Evolutionary conservation across 2,888 invertebrate genomes (phyloP).

Genomic region (Amphipoea oculea): DNA sequence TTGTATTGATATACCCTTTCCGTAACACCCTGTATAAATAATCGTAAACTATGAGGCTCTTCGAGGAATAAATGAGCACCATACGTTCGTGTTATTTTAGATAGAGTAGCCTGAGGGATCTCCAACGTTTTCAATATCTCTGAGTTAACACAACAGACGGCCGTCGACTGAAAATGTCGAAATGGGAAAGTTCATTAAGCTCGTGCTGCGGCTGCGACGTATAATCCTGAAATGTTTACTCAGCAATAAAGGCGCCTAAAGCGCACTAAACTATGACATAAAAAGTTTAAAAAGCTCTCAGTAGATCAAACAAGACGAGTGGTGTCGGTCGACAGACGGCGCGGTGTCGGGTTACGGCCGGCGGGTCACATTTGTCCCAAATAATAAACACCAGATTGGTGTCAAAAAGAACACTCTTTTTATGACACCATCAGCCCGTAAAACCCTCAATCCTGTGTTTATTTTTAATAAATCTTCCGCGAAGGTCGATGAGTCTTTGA

Average conservation of each 20-base stretch:
- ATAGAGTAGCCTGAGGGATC: slow-evolving; percentile 26
- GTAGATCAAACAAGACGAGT: slow-evolving; percentile 90
- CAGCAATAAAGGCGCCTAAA: slow-evolving; percentile 88
- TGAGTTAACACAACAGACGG: slow-evolving; percentile 50
- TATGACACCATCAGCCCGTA: slow-evolving; percentile 88
- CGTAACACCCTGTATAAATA: slow-evolving; percentile 32
- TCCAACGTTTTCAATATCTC: slow-evolving; percentile 22
- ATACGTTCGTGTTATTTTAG: slow-evolving; percentile 43
- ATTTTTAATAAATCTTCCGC: slow-evolving; percentile 86
- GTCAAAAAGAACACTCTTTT: slow-evolving; percentile 88
- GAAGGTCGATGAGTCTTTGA: slow-evolving; percentile 81
- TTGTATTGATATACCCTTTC: too few relatives aligned
- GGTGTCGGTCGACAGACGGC: slow-evolving; percentile 86
- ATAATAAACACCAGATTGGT: slow-evolving; percentile 90
- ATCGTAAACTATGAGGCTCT: slow-evolving; percentile 64
- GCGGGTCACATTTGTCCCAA: slow-evolving; percentile 88
- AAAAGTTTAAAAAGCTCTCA: slow-evolving; percentile 90
- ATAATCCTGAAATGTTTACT: slow-evolving; percentile 86
- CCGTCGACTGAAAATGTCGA: slow-evolving; percentile 65
- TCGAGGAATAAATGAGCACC: slow-evolving; percentile 54
- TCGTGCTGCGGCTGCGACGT: slow-evolving; percentile 73
- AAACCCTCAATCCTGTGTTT: slow-evolving; percentile 82
- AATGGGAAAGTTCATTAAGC: slow-evolving; percentile 73
- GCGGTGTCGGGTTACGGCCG: slow-evolving; percentile 84
- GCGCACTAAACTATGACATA: slow-evolving; percentile 88